A percentile compares a stretch with the other conserved stretches of the same genome.
phyloP scores from a whole-genome alignment of 2,113 vertebrate species.

The Caracal caracal region DNA sequence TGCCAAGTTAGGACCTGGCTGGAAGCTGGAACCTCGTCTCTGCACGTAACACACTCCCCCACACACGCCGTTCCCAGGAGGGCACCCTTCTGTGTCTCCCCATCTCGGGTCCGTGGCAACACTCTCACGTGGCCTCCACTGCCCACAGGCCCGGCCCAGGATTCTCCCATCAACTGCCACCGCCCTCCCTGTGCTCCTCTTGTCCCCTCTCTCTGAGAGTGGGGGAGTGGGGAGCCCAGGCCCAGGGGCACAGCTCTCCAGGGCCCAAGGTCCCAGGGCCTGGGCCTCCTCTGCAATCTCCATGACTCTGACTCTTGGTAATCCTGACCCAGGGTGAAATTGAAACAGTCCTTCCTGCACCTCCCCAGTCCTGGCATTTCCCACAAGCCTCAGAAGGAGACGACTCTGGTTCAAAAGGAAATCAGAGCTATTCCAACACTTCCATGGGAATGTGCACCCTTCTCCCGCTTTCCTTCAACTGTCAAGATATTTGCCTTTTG shows the following conservation, averaged over 20 bases:
- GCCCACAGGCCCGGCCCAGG: neutral
- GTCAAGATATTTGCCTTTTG: conserved; percentile 67
- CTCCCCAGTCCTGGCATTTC: neutral
- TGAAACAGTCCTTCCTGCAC: neutral
- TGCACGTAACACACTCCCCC: rapidly evolving
- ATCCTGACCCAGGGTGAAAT: neutral
- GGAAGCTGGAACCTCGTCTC: neutral
- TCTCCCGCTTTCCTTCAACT: conserved; percentile 58
- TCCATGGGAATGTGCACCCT: conserved; percentile 45
- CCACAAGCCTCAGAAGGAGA: neutral
- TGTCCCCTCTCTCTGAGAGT: too few species aligned
- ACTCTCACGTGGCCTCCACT: neutral
- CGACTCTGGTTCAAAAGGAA: conserved; percentile 37
- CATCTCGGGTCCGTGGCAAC: neutral
- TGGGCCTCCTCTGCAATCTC: neutral
- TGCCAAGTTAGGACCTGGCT: neutral
- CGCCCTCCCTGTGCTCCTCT: neutral
- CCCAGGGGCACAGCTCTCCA: neutral
- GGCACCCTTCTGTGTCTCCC: neutral
- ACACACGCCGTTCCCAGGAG: neutral
- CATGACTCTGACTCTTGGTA: neutral
- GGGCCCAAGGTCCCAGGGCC: neutral
- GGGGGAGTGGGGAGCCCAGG: neutral
- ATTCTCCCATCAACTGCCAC: neutral
- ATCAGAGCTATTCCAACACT: conserved; percentile 32